Percentiles rank a stretch among this genome's conserved stretches.
These are phyloP conservation scores for Lasioglossum zephyrum DNA, from an alignment of 2,888 invertebrate species.

Conservation along the genomic window DNA sequence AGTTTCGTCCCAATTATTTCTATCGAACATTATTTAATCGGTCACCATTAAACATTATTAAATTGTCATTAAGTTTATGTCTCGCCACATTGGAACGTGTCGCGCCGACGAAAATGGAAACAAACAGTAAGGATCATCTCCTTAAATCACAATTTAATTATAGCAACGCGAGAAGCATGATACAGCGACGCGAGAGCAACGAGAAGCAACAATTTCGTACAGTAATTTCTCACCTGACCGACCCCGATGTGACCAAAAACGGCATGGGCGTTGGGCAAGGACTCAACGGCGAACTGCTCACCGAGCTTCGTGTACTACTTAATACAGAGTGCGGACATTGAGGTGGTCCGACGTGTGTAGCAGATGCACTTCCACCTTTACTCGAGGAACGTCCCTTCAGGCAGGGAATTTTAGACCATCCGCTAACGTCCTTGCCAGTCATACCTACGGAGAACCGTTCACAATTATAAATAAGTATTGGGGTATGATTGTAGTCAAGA, in stretches of 20 bases:
- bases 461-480: not conserved
- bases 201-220: not conserved
- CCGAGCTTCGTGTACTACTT: conserved; percentile 88
- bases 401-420: conserved; percentile 81
- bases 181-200: too few species aligned
- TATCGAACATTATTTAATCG: too few species aligned
- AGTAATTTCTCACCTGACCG: conserved; percentile 86
- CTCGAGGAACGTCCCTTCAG: conserved; percentile 75
- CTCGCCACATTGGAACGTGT: too few species aligned
- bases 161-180: too few species aligned
- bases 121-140: too few species aligned
- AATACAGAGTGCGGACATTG: conserved; percentile 90
- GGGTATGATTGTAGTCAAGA: too few species aligned
- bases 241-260: conserved; percentile 90
- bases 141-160: too few species aligned
- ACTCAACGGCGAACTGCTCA: conserved; percentile 88
- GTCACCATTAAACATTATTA: too few species aligned
- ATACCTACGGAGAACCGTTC: conserved; percentile 67
- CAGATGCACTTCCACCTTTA: conserved; percentile 82
- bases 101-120: too few species aligned
- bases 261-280: conserved; percentile 92
- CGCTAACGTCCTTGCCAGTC: conserved; percentile 76
- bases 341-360: conserved; percentile 86
- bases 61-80: too few species aligned
- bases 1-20: too few species aligned